Conservation (phyloP, 2,888 invertebrate species). For the Acanthopleura granulata region DNA sequence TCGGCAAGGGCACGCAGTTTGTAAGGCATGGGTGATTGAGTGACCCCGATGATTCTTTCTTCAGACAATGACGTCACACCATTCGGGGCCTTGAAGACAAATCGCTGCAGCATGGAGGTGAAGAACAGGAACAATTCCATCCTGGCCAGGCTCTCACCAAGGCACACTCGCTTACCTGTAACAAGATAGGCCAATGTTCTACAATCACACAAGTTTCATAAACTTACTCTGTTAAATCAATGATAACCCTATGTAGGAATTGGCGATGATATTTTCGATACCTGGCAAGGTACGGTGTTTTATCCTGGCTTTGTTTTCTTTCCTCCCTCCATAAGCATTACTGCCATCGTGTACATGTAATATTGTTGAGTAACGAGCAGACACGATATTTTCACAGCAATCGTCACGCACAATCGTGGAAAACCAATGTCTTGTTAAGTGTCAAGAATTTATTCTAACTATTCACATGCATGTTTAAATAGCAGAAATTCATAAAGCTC, state of each 20-base stretch:
- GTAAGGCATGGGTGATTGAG: background rate
- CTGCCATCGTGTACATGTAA: no score
- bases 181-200: background rate
- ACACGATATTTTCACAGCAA: no score
- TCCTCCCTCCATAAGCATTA: no score
- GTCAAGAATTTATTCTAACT: no score
- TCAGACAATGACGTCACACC: background rate
- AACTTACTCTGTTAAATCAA: background rate
- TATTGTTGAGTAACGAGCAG: no score
- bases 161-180: conserved; percentile 37
- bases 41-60: background rate
- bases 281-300: no score
- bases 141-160: conserved; percentile 35
- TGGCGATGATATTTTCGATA: no score
- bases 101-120: background rate
- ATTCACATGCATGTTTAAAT: no score
- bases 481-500: no score
- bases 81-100: background rate
- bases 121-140: conserved; percentile 39
- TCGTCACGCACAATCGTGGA: no score
- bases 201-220: background rate
- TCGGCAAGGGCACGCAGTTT: background rate
- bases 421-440: no score
- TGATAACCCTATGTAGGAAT: background rate
- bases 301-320: no score